phyloP scores from a whole-genome alignment of 2,797 vertebrate genomes.

The Sebastes steindachneri region DNA sequence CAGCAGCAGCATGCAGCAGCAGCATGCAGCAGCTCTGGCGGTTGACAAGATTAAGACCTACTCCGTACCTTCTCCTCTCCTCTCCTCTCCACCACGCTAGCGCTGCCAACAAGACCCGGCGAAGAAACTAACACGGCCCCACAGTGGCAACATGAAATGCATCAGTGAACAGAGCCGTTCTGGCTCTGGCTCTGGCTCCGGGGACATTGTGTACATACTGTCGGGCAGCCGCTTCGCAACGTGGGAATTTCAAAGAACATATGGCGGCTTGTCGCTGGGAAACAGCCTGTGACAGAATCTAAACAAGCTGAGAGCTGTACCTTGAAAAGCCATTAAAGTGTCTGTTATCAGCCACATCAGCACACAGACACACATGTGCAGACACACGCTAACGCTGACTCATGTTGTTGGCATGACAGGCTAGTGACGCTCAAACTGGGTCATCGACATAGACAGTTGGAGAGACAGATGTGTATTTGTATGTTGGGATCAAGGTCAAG shows the following conservation, averaged over 20 bases:
- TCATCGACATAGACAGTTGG: conserved; percentile 13
- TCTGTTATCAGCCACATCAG: conserved; percentile 35
- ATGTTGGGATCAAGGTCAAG: not conserved
- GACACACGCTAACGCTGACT: conserved; percentile 36
- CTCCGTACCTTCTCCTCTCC: conserved; percentile 39
- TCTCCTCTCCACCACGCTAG: conserved; percentile 29
- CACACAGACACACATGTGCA: conserved; percentile 40
- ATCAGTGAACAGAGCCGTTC: conserved; percentile 58
- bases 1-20: no score
- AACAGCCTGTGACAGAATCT: conserved; percentile 60
- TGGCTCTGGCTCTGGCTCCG: conserved; percentile 38
- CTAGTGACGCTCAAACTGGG: conserved; percentile 29
- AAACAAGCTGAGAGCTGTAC: conserved; percentile 56
- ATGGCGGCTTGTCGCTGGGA: conserved; percentile 71
- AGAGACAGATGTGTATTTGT: conserved; percentile 23
- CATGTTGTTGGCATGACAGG: conserved; percentile 32
- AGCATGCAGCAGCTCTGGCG: not conserved
- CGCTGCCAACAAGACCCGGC: conserved; percentile 55
- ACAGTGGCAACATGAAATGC: conserved; percentile 61
- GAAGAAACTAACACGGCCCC: conserved; percentile 57
- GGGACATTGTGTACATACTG: conserved; percentile 67
- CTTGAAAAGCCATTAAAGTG: conserved; percentile 44
- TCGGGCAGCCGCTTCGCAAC: conserved; percentile 56
- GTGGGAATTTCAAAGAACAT: conserved; percentile 72
- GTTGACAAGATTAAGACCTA: conserved; percentile 57